A percentile compares a stretch with the other conserved stretches of the same genome.
phyloP scores from a whole-genome alignment of 2,113 vertebrate species.

The Phodopus roborovskii region DNA sequence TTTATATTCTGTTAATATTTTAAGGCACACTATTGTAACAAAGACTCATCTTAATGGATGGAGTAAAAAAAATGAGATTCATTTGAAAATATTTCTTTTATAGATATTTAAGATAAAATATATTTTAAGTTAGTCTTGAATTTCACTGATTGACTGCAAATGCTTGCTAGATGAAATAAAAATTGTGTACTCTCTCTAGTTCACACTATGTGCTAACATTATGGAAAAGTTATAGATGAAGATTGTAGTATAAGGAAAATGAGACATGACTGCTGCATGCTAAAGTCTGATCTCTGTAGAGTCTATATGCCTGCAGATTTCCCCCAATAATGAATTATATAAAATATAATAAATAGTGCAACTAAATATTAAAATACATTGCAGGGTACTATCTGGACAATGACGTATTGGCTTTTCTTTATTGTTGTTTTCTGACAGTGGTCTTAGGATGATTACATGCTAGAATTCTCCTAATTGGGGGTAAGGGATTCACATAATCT shows the following conservation, averaged over 20 bases:
- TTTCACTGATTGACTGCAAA: background rate
- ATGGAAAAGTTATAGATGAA: background rate
- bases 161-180: background rate
- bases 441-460: constrained; percentile 66
- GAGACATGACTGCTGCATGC: background rate
- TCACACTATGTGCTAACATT: background rate
- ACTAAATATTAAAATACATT: constrained; percentile 2
- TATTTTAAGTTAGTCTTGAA: background rate
- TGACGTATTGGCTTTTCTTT: constrained; percentile 9
- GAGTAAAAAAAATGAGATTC: background rate
- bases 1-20: background rate
- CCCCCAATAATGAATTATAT: constrained; percentile 16
- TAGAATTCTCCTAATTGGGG: constrained; percentile 65
- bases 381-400: background rate
- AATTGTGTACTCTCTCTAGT: background rate
- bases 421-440: constrained; percentile 51
- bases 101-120: background rate
- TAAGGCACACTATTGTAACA: background rate
- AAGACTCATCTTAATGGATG: background rate
- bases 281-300: constrained; percentile 27
- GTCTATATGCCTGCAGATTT: background rate
- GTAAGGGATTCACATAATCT: constrained; percentile 38
- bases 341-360: constrained; percentile 29
- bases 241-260: background rate
- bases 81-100: constrained; percentile 53